Evolutionary conservation across 2,797 vertebrate genomes (phyloP).

Genomic region (Melopsittacus undulatus): DNA sequence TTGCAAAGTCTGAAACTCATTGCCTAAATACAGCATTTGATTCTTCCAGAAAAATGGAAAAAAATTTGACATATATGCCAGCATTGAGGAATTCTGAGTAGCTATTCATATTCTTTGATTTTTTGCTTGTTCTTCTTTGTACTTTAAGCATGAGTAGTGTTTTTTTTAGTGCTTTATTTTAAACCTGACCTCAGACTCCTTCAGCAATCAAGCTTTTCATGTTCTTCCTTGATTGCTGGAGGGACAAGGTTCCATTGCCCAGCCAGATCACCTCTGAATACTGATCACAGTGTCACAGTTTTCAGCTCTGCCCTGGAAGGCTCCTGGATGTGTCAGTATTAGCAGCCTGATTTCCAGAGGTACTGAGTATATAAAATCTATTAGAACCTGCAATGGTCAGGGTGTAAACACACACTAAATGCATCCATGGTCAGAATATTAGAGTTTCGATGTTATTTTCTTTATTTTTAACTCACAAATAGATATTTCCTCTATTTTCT

Average conservation of each 20-base stretch:
- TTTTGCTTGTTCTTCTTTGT: neutral
- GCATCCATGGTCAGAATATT: neutral
- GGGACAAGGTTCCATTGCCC: neutral
- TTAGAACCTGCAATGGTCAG: neutral
- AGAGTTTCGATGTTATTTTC: neutral
- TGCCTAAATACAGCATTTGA: constrained; percentile 71
- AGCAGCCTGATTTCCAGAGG: neutral
- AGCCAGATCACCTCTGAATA: constrained; percentile 10
- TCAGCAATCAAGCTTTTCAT: neutral
- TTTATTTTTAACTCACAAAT: neutral
- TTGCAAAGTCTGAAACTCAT: constrained; percentile 74
- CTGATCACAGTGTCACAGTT: neutral
- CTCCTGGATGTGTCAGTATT: neutral
- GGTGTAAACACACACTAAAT: neutral
- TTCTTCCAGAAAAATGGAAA: constrained; percentile 52
- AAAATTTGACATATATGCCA: neutral
- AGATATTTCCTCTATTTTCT: neutral
- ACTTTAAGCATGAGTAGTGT: neutral
- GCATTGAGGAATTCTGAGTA: neutral
- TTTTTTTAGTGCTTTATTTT: neutral
- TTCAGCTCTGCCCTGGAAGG: neutral
- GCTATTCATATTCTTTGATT: neutral
- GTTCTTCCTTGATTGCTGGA: neutral
- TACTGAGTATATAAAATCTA: neutral
- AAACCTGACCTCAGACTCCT: neutral